Conservation (phyloP, 1,140 invertebrate species). For the Listronotus bonariensis region DNA sequence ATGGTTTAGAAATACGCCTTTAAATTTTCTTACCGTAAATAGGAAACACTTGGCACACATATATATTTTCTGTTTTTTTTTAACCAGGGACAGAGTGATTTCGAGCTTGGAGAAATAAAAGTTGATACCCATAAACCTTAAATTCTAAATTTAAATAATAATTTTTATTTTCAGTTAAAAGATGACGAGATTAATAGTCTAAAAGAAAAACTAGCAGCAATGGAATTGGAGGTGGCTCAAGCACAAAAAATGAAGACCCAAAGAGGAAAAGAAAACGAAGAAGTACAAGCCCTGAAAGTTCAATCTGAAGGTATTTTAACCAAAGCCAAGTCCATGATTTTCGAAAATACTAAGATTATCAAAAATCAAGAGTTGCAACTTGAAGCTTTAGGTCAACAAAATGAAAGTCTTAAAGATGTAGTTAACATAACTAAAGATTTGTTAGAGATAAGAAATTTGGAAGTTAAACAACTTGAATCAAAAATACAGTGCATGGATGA, state of each 20-base stretch:
- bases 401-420: constrained; percentile 75
- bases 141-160: too few relatives aligned
- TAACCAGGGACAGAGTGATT: too few relatives aligned
- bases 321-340: constrained; percentile 67
- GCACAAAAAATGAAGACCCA: constrained; percentile 44
- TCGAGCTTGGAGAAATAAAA: too few relatives aligned
- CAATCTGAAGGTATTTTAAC: constrained; percentile 61
- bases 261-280: constrained; percentile 43
- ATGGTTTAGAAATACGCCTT: too few relatives aligned
- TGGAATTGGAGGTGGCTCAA: constrained; percentile 47
- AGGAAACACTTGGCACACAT: too few relatives aligned
- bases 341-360: constrained; percentile 71
- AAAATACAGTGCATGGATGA: constrained; percentile 72
- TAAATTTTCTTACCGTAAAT: too few relatives aligned
- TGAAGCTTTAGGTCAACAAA: constrained; percentile 69
- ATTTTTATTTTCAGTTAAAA: constrained; percentile 37
- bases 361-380: constrained; percentile 78
- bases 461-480: constrained; percentile 74
- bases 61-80: too few relatives aligned
- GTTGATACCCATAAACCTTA: too few relatives aligned
- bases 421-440: constrained; percentile 76
- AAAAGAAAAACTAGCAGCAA: constrained; percentile 40
- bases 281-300: constrained; percentile 53
- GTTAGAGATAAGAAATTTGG: constrained; percentile 74
- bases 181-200: constrained; percentile 45